Conservation (phyloP, 2,113 vertebrate genomes). For the Natator depressus region DNA sequence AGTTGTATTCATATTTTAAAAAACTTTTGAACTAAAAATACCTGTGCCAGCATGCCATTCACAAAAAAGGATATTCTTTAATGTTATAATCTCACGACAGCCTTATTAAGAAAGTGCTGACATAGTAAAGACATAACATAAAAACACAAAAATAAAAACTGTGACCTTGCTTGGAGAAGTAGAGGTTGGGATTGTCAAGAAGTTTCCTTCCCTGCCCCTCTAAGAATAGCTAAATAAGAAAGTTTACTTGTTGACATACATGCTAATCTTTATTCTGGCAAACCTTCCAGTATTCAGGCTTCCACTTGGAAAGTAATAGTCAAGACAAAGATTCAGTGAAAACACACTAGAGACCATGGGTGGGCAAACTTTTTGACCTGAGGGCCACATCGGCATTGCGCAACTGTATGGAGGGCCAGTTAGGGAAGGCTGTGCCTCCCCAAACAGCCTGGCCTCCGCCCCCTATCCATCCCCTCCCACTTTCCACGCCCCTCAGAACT, state of each 20-base stretch:
- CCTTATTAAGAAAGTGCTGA: neutral
- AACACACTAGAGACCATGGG: neutral
- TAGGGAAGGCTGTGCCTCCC: too few species aligned
- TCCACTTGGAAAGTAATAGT: slow-evolving; percentile 15
- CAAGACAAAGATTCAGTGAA: slow-evolving; percentile 40
- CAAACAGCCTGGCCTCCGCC: too few species aligned
- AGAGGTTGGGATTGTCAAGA: neutral
- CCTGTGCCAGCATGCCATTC: neutral
- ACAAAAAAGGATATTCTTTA: neutral
- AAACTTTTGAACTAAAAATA: neutral
- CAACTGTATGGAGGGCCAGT: too few species aligned
- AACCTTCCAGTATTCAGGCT: slow-evolving; percentile 16
- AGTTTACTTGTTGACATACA: slow-evolving; percentile 25
- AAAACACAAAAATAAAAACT: neutral
- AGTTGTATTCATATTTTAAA: neutral
- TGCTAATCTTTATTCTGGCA: slow-evolving; percentile 37
- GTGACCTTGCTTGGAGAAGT: neutral
- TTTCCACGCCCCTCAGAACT: too few species aligned
- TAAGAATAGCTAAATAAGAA: neutral
- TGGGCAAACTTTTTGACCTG: too few species aligned
- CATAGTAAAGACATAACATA: neutral
- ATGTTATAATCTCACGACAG: neutral
- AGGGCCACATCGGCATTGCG: too few species aligned
- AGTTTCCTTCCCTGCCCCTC: neutral
- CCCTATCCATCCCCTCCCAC: too few species aligned